Evolutionary conservation across 1,140 invertebrate genomes (phyloP).

Genomic region (Hyposmocoma kahamanoa): DNA sequence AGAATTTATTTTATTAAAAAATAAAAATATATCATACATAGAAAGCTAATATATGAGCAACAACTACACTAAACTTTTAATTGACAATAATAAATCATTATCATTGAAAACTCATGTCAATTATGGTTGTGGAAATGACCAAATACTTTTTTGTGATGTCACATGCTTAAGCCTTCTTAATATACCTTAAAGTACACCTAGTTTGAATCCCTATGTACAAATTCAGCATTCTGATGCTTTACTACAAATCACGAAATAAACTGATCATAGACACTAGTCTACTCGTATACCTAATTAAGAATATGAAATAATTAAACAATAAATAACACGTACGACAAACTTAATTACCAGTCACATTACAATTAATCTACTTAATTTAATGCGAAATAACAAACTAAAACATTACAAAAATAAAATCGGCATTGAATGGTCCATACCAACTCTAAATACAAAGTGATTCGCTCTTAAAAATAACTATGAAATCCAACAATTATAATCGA

Average conservation of each 20-base stretch:
- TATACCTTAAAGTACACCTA: too few species aligned
- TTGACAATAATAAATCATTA: too few species aligned
- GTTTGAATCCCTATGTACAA: too few species aligned
- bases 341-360: conserved; percentile 35
- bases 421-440: conserved; percentile 1
- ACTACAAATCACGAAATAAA: too few species aligned
- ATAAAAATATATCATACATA: conserved; percentile 29
- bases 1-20: conserved; percentile 42
- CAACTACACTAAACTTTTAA: too few species aligned
- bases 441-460: conserved; percentile 25
- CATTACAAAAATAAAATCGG: neutral
- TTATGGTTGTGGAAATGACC: too few species aligned
- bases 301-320: conserved; percentile 61
- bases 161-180: too few species aligned
- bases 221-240: too few species aligned
- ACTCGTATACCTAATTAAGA: too few species aligned
- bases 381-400: neutral
- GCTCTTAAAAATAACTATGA: conserved; percentile 5
- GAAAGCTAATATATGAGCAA: conserved; percentile 22
- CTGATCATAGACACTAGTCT: too few species aligned
- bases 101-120: too few species aligned
- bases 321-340: conserved; percentile 54
- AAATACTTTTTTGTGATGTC: too few species aligned
- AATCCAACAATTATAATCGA: conserved; percentile 38
- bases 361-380: neutral